Evolutionary conservation across 2,797 vertebrate species (phyloP).

Genomic region (Rhinatrema bivittatum): DNA sequence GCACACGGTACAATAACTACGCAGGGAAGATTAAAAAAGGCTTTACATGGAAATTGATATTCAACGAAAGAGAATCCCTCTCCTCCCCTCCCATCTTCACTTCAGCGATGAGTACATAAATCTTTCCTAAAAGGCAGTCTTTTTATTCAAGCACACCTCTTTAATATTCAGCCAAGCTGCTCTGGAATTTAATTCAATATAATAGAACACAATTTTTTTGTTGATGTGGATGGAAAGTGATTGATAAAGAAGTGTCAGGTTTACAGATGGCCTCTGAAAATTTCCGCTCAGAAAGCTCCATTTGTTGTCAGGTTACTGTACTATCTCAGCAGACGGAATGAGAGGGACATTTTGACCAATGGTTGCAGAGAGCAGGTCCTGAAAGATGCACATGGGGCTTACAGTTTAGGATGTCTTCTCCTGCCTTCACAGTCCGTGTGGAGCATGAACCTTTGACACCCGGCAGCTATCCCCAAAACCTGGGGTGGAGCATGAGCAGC

Average conservation of each 20-base stretch:
- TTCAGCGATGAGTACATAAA: rapidly evolving
- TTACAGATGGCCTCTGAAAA: not conserved
- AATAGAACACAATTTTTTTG: no score
- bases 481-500: no score
- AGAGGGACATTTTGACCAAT: not conserved
- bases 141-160: not conserved
- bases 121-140: not conserved
- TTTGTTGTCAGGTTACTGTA: not conserved
- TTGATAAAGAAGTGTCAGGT: not conserved
- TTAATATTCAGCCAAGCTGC: not conserved
- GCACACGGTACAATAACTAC: not conserved
- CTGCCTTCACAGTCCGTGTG: no score
- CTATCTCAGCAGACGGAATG: not conserved
- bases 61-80: not conserved
- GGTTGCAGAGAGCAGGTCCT: no score
- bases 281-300: not conserved
- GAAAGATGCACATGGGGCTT: not conserved
- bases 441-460: no score
- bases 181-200: not conserved
- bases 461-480: no score
- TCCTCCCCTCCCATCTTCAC: not conserved
- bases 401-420: no score
- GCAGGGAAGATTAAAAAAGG: not conserved
- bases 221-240: not conserved
- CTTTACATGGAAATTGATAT: not conserved